Percentiles rank a stretch among this genome's conserved stretches.
Conservation (phyloP, 2,888 invertebrate species). For the Polydrusus pterygomalis region DNA sequence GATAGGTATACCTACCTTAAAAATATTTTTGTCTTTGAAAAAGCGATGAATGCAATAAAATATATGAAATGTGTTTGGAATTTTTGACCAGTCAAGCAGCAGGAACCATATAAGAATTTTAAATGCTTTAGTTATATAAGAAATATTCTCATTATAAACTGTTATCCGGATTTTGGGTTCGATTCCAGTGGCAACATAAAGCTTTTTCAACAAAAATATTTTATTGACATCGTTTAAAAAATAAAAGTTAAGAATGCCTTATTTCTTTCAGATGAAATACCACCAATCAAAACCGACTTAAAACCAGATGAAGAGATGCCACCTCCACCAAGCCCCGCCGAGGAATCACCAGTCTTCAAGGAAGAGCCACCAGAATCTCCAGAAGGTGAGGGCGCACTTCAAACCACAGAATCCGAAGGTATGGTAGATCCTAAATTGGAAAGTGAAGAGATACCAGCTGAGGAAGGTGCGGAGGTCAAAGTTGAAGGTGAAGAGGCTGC, state of each 20-base stretch:
- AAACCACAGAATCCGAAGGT: background rate
- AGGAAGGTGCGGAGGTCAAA: conserved; percentile 9
- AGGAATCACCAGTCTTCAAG: conserved; percentile 47
- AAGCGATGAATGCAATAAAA: too few species aligned
- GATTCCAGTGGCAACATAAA: too few species aligned
- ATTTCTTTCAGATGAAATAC: background rate
- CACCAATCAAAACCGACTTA: conserved; percentile 28
- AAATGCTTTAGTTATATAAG: too few species aligned
- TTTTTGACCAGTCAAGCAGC: too few species aligned
- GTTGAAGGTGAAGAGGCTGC: conserved; percentile 24
- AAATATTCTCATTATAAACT: too few species aligned
- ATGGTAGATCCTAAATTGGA: conserved; percentile 18
- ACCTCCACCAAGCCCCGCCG: conserved; percentile 59
- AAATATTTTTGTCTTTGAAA: too few species aligned
- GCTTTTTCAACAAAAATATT: too few species aligned
- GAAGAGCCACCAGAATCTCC: conserved; percentile 9
- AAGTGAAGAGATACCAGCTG: conserved; percentile 27
- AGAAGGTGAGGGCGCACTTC: background rate
- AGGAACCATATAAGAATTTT: too few species aligned
- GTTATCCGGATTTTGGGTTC: too few species aligned
- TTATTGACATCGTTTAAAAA: background rate
- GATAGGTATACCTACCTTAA: conserved; percentile 23
- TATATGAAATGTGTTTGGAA: too few species aligned
- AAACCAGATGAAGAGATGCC: conserved; percentile 57
- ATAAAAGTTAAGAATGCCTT: background rate